Percentiles rank a stretch among this genome's conserved stretches.
Conservation (phyloP, 2,113 vertebrate genomes). For the Stercorarius parasiticus region DNA sequence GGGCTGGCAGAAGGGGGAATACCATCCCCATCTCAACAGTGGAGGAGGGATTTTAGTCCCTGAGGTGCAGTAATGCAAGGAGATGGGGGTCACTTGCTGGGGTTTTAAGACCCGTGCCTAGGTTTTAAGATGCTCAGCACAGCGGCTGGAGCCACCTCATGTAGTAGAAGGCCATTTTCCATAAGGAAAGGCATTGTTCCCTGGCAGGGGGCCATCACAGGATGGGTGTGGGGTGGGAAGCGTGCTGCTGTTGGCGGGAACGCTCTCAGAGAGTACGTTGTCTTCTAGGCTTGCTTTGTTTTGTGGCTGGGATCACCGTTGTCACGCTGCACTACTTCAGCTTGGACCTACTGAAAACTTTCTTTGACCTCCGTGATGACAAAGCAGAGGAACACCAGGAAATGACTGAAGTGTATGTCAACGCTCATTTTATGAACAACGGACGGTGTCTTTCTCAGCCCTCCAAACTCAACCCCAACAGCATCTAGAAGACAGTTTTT, state of each 20-base stretch:
- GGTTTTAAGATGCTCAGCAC: background rate
- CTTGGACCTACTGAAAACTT: conserved; percentile 79
- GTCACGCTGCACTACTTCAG: conserved; percentile 74
- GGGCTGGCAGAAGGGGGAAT: background rate
- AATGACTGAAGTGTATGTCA: background rate
- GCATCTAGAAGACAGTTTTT: background rate
- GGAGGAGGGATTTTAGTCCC: background rate
- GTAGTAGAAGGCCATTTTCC: background rate
- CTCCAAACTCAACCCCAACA: background rate
- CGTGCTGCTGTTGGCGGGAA: background rate
- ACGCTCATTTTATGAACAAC: background rate
- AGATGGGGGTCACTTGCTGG: no score
- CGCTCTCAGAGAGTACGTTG: rapidly evolving
- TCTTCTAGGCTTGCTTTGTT: conserved; percentile 83
- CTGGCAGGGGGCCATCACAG: background rate
- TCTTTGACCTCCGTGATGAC: conserved; percentile 79
- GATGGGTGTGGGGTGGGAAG: background rate
- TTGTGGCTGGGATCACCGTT: conserved; percentile 78
- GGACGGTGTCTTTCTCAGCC: background rate
- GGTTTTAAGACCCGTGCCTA: background rate
- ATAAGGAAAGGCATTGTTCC: background rate
- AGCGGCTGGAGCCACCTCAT: background rate
- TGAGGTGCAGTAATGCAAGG: background rate
- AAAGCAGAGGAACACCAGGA: conserved; percentile 61
- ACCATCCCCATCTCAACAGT: background rate